phyloP scores from a whole-genome alignment of 1,140 invertebrate species.

The Eriocheir sinensis region DNA sequence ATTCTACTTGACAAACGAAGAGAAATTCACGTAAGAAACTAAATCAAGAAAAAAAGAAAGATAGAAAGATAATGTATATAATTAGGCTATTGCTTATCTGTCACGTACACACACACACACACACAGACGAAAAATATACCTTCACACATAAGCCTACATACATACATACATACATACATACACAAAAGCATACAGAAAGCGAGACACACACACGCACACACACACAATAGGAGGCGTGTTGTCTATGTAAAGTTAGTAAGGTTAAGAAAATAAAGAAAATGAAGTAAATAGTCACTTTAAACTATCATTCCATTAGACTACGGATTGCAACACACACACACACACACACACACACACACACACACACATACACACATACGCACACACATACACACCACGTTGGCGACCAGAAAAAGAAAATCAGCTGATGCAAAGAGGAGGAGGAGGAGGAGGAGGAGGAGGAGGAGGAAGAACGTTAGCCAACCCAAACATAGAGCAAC shows the following conservation, averaged over 20 bases:
- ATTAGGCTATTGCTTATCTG: too few species aligned
- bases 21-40: too few species aligned
- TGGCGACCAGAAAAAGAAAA: background rate
- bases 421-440: background rate
- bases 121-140: background rate
- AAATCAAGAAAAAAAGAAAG: too few species aligned
- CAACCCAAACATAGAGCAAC: background rate
- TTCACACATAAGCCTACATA: background rate
- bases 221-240: background rate
- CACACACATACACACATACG: constrained; percentile 22
- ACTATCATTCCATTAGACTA: background rate
- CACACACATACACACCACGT: background rate
- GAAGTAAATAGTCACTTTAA: too few species aligned
- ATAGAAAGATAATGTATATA: too few species aligned
- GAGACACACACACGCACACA: background rate
- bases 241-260: too few species aligned
- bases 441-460: background rate
- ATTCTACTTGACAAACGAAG: too few species aligned
- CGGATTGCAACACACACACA: background rate
- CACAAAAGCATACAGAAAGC: background rate
- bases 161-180: background rate
- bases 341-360: constrained; percentile 16
- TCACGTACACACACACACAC: background rate
- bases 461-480: background rate
- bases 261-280: too few species aligned